Evolutionary conservation across 2,888 invertebrate species (phyloP), one percentile per base, ranked within the genome.

Genomic region (Aphidius colemani): DNA sequence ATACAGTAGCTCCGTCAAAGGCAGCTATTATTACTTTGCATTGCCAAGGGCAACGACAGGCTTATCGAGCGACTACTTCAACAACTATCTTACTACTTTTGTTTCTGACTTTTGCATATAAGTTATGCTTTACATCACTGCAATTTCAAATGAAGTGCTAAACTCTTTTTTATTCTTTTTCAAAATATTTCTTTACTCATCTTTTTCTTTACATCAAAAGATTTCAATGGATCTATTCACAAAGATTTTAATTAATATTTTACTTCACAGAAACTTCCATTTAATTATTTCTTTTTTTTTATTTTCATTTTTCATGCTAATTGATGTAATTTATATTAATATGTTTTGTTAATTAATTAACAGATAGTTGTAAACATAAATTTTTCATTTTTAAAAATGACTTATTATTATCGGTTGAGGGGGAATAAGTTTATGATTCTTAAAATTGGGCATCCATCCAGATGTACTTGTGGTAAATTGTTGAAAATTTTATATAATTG

Each of bases 11-110:
- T 67, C 4, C 64, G 61, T 72, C 65, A 71, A 72, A 72, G 71
- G 71, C 72, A 70, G n/a, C 71, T 72, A 74, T 75, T 75, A 75
- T 75, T 75, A 74, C 72, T 76, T 73, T 73, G 71, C 70, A 76
- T 76, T 68, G 74, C 76, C 73, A 74, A 67, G 71, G 75, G 76
- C 74, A 75, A 76, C 76, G 75, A 71, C 70, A 66, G 61, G 68
- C 69, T 74, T 76, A 76, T 75, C 67, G 76, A 76, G 70, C 74
- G 72, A 64, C 62, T 70, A 66, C 61, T 69, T 63, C 67, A 67
- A 63, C 68, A 67, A 67, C 68, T 74, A 69, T 67, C 68, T 63
- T 66, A 66, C 67, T 66, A 64, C 60, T 56, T 40, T 62, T 40
- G 45, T 58, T 30, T 5, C 30, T 30, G 30, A 30, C 30, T 30